Base-by-base conservation (phyloP, 2,888 invertebrate genomes). In the Oxycera nigricornis region DNA sequence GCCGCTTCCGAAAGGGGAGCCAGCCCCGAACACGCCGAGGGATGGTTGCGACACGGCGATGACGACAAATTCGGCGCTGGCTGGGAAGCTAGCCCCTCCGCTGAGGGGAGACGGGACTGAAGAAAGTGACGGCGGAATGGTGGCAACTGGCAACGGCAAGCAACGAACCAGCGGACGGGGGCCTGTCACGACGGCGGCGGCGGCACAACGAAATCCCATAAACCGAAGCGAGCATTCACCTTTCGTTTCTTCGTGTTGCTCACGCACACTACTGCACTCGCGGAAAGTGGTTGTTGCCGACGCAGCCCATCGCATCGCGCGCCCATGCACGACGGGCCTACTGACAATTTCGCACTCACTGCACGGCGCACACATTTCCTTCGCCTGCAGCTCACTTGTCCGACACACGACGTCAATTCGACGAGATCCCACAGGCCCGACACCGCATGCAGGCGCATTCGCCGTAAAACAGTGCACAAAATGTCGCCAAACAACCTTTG, bases 141-240 rank as follows among this genome's bases (percentile, higher is more conserved):
- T 55, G 22, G 24, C 55, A 55, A 22, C 24, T 14, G 6, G 55
- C 55, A 55, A n/a, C n/a, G n/a, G 55, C 55, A 55, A 22, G 35
- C 57, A 62, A 39, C 62, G 30, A 22, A 35, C 24, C 65, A 30
- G 7, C 39, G 30, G 41, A 22, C 52, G 70, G 3, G 50, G 52
- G 31, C 24, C 55, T 9, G 55, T 14, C 22, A 20, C 70, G 55
- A 30, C n/a, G 68, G 52, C 22, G 20, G 11, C 17, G 11, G 31
- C 72, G 74, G 61, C 70, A 24, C 52, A n/a, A 67, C 73, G 67
- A 73, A 57, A 57, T 52, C 65, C 61, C 52, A 57, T 72, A 73
- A 73, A 75, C 70, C 73, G 73, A 74, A 75, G 75, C 73, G 75
- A 75, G 73, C 75, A 75, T 75, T 75, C 75, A 75, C 75, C 75